These are phyloP conservation scores for Microtus californicus DNA, from an alignment of 2,797 vertebrate species.

Conservation along the genomic window DNA sequence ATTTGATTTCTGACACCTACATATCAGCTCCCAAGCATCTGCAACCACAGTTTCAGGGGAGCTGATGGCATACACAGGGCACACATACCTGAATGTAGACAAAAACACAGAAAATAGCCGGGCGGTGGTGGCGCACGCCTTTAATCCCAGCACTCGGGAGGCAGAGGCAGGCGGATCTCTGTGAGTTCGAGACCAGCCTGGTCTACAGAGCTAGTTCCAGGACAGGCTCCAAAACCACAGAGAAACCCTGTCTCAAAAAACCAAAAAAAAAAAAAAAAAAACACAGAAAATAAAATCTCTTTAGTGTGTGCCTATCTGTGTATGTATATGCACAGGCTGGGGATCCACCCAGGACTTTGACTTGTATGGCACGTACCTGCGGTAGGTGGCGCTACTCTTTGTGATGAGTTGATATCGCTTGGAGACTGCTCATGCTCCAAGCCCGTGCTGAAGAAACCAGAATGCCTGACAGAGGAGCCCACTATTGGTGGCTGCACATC, in stretches of 20 bases:
- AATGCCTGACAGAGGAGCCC: not conserved
- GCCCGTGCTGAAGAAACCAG: accelerated
- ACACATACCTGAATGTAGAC: not conserved
- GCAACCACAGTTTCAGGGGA: not conserved
- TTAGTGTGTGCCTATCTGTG: not conserved
- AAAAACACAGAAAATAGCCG: not conserved
- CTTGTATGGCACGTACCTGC: not conserved
- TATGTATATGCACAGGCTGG: not conserved
- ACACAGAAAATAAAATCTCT: not conserved
- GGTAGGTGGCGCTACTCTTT: not conserved
- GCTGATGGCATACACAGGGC: not conserved
- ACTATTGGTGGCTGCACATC: accelerated
- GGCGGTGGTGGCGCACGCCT: too few species aligned
- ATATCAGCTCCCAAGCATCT: too few species aligned
- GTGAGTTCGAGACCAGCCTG: too few species aligned
- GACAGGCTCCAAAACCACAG: too few species aligned
- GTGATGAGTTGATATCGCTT: not conserved
- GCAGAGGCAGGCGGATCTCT: too few species aligned
- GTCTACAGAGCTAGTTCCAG: too few species aligned
- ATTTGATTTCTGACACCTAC: not conserved
- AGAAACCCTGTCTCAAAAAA: too few species aligned
- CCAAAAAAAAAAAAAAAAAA: too few species aligned
- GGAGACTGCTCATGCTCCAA: not conserved
- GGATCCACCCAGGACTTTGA: not conserved
- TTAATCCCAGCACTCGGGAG: too few species aligned